Percentiles rank a stretch among this genome's conserved stretches.
Evolutionary conservation across 2,113 vertebrate species (phyloP).

Genomic region (cattle (Bos taurus)): ARS-UCD2.0 NC_037350.1:25668001-25668500

Average conservation of each 20-base stretch:
- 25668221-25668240: not conserved
- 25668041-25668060: not conserved
- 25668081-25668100: not conserved
- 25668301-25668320: rapidly evolving
- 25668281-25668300: not conserved
- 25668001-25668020: too few species aligned
- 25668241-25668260: not conserved
- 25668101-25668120: not conserved
- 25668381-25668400: not conserved
- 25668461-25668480: not conserved
- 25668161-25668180: not conserved
- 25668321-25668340: not conserved
- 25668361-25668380: not conserved
- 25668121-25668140: not conserved
- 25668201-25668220: not conserved
- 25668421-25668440: not conserved
- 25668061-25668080: not conserved
- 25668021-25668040: not conserved
- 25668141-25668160: too few species aligned
- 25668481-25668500: not conserved
- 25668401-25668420: not conserved
- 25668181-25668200: not conserved
- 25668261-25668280: not conserved
- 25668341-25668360: not conserved
- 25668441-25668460: rapidly evolving